Evolutionary conservation across 2,113 vertebrate genomes (phyloP).

Genomic region (Cettia cetti): DNA sequence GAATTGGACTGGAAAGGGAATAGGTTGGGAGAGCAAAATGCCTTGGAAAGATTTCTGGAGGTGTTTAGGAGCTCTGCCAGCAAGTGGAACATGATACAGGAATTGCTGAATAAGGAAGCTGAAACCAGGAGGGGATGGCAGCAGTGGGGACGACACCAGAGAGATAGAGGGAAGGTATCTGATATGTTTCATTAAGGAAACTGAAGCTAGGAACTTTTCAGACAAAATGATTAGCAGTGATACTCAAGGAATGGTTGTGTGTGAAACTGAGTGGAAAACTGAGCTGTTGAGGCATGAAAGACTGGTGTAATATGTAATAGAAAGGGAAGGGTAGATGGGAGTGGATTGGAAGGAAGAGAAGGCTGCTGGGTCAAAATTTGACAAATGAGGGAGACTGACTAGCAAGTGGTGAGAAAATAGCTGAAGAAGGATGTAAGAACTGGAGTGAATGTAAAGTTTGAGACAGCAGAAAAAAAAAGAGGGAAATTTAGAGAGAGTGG

Average conservation of each 20-base stretch:
- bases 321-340: background rate
- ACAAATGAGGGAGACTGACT: accelerated
- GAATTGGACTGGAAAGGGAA: background rate
- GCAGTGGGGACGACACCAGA: background rate
- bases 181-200: background rate
- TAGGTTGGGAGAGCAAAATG: background rate
- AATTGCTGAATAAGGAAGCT: background rate
- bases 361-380: background rate
- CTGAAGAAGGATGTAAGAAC: background rate
- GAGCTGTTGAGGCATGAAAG: background rate
- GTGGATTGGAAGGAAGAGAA: background rate
- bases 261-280: background rate
- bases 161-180: background rate
- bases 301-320: background rate
- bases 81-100: background rate
- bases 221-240: background rate
- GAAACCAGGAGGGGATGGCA: accelerated
- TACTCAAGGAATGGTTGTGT: background rate
- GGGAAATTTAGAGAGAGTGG: background rate
- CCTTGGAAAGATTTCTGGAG: background rate
- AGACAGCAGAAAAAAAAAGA: background rate
- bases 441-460: background rate
- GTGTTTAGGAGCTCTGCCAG: background rate
- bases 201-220: background rate
- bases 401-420: background rate